Evolutionary conservation across 1,140 invertebrate species (phyloP).

Genomic region (Procambarus clarkii): DNA sequence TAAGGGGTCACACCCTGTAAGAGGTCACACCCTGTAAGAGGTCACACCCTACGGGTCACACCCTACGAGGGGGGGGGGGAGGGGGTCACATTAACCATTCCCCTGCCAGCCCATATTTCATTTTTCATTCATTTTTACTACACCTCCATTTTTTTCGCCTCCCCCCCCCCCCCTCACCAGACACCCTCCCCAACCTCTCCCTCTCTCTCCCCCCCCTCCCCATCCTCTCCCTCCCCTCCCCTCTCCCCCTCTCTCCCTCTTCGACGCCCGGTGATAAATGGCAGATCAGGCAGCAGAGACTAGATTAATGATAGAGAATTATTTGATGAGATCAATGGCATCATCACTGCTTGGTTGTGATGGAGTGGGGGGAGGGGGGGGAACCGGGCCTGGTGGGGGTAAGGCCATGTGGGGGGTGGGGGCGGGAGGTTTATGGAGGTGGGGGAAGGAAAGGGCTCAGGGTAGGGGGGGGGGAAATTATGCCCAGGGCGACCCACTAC

Average conservation of each 20-base stretch:
- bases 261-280: conserved; percentile 32
- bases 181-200: not conserved
- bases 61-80: conserved; percentile 22
- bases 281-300: not conserved
- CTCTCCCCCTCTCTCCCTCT: not conserved
- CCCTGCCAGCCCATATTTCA: not conserved
- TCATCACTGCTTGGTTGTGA: not conserved
- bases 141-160: not conserved
- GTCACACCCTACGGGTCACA: no score
- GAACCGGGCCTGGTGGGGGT: no score
- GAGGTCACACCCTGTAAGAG: no score
- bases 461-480: no score
- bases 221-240: not conserved
- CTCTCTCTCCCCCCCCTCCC: not conserved
- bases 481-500: no score
- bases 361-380: not conserved
- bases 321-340: conserved; percentile 44
- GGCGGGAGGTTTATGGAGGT: no score
- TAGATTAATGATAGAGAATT: conserved; percentile 38
- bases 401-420: no score
- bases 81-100: not conserved
- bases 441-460: no score
- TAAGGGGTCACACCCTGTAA: no score
- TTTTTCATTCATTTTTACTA: conserved; percentile 19
- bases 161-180: not conserved